Evolutionary conservation across 1,140 invertebrate species (phyloP), one percentile per base, ranked within the genome.

Genomic region (Acyrthosiphon pisum): DNA sequence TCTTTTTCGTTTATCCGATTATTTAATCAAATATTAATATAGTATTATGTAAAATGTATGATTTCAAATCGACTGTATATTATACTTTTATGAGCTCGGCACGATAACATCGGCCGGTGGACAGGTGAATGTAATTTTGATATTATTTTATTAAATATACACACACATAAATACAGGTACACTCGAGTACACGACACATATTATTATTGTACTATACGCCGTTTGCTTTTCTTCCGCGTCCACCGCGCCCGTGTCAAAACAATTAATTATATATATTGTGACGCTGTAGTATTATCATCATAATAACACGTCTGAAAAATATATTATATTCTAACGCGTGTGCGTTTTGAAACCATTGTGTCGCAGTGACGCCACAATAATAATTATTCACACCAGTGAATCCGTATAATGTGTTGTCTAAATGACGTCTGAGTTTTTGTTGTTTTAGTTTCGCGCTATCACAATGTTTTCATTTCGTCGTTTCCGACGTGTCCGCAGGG

Each of bases 251-350:
- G n/a, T 37, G 30, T 50, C 26, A 84, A 84, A 93, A 93, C 91
- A 93, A 93, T 93, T 93, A 93, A 93, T 93, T 92, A 93, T 86
- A 84, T 44, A 44, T 37, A 83, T 88, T 37, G 37, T 26, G 23
- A 30, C 18, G 30, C 44, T 44, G 2, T 50, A 41, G 23, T 60
- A 68, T 41, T 30, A 76, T 76, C 60, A 90, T 30, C 26, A 90
- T 68, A 90, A 68, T 60, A 68, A 76, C 30, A 46, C 46, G 89
- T 90, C 56, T 50, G 30, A 50, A 50, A 88, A 84, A 44, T 35
- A 68, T 68, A 14, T 90, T 68, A 14, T 90, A 90, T 41, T n/a
- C 89, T 44, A 18, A 37, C 18, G 53, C 20, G 87, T 90, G 56
- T 60, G 35, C 35, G 23, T 90, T 60, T 68, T 26, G 37, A 68